phyloP scores from a whole-genome alignment of 2,888 invertebrate species.

The Campoplex nolae region DNA sequence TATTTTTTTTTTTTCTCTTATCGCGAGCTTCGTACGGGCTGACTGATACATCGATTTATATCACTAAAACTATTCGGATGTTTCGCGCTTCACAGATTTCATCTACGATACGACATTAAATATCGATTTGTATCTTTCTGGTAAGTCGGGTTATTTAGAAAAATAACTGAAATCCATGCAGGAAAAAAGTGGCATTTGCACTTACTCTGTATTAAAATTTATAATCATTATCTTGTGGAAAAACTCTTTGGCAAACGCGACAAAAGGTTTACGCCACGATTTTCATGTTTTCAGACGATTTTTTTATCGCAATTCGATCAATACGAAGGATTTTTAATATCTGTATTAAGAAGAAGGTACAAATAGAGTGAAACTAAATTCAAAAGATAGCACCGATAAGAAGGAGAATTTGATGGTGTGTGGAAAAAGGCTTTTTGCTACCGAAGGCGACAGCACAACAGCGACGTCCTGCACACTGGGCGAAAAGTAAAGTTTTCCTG shows the following conservation, averaged over 20 bases:
- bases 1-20: neutral
- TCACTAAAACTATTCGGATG: slow-evolving; percentile 1
- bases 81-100: neutral
- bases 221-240: too few relatives aligned
- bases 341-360: neutral
- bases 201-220: too few relatives aligned
- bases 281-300: neutral
- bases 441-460: slow-evolving; percentile 34
- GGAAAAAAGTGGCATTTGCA: too few relatives aligned
- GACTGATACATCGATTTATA: slow-evolving; percentile 20
- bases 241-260: too few relatives aligned
- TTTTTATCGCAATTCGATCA: neutral
- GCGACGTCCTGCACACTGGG: slow-evolving; percentile 37
- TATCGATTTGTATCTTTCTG: neutral
- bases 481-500: slow-evolving; percentile 66
- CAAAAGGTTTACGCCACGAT: neutral
- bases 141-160: neutral
- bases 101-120: neutral
- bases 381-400: neutral
- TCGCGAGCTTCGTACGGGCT: neutral
- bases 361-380: neutral
- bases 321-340: neutral
- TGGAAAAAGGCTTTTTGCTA: slow-evolving; percentile 14
- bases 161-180: neutral
- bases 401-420: neutral